phyloP scores from a whole-genome alignment of 2,113 vertebrate genomes.

The Tenrec ecaudatus region DNA sequence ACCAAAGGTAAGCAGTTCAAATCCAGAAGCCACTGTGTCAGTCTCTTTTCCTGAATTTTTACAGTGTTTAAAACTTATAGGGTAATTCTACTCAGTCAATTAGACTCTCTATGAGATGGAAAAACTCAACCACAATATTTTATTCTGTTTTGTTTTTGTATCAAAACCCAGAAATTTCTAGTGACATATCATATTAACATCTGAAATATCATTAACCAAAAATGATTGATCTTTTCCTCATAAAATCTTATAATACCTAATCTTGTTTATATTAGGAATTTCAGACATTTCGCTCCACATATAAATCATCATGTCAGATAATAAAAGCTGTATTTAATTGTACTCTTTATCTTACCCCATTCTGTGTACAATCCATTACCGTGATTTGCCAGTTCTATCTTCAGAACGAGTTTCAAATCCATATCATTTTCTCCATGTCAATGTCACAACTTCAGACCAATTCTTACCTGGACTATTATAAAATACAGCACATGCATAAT shows the following conservation, averaged over 20 bases:
- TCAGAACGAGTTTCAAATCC: conserved; percentile 1
- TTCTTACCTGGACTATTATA: not conserved
- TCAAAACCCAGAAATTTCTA: not conserved
- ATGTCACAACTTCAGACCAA: not conserved
- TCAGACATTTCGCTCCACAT: not conserved
- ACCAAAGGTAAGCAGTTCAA: no score
- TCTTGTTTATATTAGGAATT: not conserved
- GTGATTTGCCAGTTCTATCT: not conserved
- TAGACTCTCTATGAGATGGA: no score
- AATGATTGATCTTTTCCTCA: not conserved
- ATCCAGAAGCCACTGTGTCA: no score
- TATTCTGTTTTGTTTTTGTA: not conserved
- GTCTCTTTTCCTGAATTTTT: no score
- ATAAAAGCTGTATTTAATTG: not conserved
- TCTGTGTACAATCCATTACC: not conserved
- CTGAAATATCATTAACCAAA: conserved; percentile 4
- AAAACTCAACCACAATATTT: not conserved
- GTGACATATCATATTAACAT: not conserved
- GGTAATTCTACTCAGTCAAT: no score
- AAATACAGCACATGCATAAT: not conserved
- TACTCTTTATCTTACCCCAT: not conserved
- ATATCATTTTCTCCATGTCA: not conserved
- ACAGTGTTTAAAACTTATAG: no score
- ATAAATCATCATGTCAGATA: not conserved
- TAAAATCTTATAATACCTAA: not conserved